These are phyloP conservation scores for Pogoniulus pusillus DNA, from an alignment of 2,797 vertebrate species.

Conservation along the genomic window DNA sequence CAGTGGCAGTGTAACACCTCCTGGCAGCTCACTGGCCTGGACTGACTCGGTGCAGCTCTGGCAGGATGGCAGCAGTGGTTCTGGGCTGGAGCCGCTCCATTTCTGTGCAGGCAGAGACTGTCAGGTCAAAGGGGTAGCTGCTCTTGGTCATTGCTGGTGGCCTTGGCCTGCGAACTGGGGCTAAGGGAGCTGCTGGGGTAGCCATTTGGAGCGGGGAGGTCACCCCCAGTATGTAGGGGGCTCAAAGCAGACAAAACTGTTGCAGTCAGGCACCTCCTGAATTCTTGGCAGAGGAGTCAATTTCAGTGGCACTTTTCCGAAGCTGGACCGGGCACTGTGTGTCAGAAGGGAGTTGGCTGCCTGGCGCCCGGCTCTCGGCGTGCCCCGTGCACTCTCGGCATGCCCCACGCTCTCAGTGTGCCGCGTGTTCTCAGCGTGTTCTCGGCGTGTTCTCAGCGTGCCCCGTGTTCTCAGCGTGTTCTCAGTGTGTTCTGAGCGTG, in stretches of 20 bases:
- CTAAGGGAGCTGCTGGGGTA: background rate
- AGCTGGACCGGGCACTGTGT: background rate
- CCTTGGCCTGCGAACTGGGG: background rate
- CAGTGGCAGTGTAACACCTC: background rate
- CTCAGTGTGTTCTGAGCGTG: too few relatives aligned
- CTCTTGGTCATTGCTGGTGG: background rate
- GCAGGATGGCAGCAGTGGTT: background rate
- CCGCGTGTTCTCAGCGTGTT: background rate
- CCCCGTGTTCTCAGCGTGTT: background rate
- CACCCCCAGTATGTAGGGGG: background rate
- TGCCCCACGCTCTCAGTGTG: background rate
- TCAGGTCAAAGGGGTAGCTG: background rate
- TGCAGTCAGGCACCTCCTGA: background rate
- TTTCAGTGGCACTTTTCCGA: background rate
- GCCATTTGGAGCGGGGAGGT: background rate
- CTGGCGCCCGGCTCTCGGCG: background rate
- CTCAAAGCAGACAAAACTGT: background rate
- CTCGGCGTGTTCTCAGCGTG: too few relatives aligned
- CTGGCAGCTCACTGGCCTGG: background rate
- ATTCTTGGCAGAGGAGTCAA: background rate
- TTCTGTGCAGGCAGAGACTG: background rate
- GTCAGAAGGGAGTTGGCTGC: background rate
- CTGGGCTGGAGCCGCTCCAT: background rate
- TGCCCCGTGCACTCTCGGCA: background rate
- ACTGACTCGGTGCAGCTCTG: fast-evolving